Evolutionary conservation across 37 sponge, comb jelly and placozoan species (phyloP).

Genomic region (Axinella damicornis): DNA sequence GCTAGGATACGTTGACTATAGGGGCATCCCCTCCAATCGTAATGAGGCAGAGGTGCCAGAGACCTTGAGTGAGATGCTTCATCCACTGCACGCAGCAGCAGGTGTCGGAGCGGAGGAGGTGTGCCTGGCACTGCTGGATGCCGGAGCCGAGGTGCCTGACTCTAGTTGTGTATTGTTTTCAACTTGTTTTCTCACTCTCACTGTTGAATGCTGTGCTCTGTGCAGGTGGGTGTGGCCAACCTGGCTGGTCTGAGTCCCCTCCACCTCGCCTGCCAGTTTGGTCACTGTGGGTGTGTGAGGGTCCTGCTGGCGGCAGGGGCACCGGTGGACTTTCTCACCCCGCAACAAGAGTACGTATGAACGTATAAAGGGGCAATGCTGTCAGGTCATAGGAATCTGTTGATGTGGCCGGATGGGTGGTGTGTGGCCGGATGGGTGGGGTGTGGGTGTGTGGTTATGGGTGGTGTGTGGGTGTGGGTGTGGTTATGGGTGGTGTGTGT

Average conservation of each 20-base stretch:
- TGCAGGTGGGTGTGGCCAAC: not conserved
- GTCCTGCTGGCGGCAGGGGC: conserved; percentile 44
- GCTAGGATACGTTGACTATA: not conserved
- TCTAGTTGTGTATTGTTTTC: no score
- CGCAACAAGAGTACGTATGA: conserved; percentile 35
- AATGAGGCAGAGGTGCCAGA: not conserved
- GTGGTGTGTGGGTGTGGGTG: no score
- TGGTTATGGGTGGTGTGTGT: no score
- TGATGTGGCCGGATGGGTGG: no score
- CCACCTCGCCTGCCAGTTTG: conserved; percentile 63
- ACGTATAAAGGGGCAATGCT: no score
- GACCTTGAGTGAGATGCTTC: not conserved
- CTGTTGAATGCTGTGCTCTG: not conserved
- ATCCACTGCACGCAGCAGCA: conserved; percentile 71
- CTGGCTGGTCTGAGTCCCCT: conserved; percentile 45
- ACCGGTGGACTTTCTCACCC: conserved; percentile 29
- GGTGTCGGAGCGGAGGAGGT: conserved; percentile 54
- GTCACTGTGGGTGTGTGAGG: conserved; percentile 47
- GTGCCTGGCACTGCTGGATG: conserved; percentile 28
- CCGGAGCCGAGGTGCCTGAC: conserved; percentile 37
- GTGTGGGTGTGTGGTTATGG: no score
- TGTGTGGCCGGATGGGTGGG: no score
- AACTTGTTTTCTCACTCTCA: no score
- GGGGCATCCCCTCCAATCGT: not conserved
- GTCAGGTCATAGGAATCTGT: no score